Base-by-base conservation (phyloP, 2,113 vertebrate genomes). In the Platichthys flesus region DNA sequence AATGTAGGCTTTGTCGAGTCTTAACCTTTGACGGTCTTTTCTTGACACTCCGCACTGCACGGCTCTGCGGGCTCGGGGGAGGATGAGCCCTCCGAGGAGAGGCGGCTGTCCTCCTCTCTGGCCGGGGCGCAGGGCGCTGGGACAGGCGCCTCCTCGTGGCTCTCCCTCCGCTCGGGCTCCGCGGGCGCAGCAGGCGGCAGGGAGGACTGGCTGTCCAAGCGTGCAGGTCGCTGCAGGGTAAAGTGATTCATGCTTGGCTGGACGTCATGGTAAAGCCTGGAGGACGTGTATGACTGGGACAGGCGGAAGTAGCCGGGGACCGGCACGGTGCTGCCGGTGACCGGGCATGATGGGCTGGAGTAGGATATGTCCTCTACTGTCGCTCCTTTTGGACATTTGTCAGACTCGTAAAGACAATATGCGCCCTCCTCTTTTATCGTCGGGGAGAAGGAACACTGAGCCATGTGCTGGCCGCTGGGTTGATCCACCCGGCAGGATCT, bases 221-320 rank as follows among this genome's bases (percentile, higher is more conserved):
- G 95, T 57, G 90, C 92, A 2, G 94, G 92, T 86, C 95, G 93
- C 75, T 96, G 96, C 76, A 94, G 88, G 28, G 93, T 88, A 82
- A 97, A 97, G 23, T 94, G 94, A 76, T 94, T 89, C 77, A 95
- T 91, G 82, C 92, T 94, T 54, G 95, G 93, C 63, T 94, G 95
- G 75, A 88, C 93, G 60, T 95, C 86, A 74, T 94, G 90, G 92
- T 96, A 97, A 81, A 92, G 93, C 94, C 97, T 97, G 82, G 96
- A 91, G 77, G 96, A 94, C 77, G 96, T 88, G 81, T 98, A 99
- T 21, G 98, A 94, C 95, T 99, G 98, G 66, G 97, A 98, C 59
- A 99, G 93, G 90, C 97, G 97, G 95, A 98, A 99, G 92, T 99
- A 99, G 74, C 98, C 97, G 14, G 98, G 98, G 67, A 99, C 97